Evolutionary conservation across 1,140 invertebrate species (phyloP), one percentile per base, ranked within the genome.

Genomic region (Zaprionus ornatus): DNA sequence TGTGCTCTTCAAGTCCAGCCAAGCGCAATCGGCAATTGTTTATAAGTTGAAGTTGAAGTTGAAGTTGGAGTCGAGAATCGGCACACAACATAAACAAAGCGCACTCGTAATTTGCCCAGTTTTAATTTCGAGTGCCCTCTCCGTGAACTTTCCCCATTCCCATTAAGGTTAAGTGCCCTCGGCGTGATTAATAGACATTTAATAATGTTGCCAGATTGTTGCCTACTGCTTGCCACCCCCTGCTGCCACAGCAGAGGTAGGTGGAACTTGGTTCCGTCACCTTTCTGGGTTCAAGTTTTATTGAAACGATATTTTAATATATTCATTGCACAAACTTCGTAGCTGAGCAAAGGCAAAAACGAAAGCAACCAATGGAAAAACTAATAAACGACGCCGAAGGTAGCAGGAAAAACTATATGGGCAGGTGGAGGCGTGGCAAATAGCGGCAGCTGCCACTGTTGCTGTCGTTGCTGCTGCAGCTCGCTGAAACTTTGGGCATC

Each of bases 401-500:
- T 5, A 57, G 15, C 1, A 25, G 4, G 19, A 68, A 25, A 66
- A 40, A 25, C 27, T 54, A 25, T 32, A 29, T 56, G 17, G 32
- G 23, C 19, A 27, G 29, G 23, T 13, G 21, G 32, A 48, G 59
- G 59, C 62, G 54, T 61, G 69, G 32, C 61, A 35, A 55, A 55
- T 64, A 55, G 69, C 64, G 66, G 78, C 84, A 88, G 74, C 85
- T 90, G 84, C 60, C 63, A 70, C 75, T 29, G 68, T 32, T 69
- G 67, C 35, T 29, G 29, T 29, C 29, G 29, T 29, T 29, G 29
- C 29, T 29, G 29, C n/a, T 7, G 40, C 40, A 40, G 37, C 65
- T 55, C 27, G 55, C 52, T 54, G 56, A 88, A 90, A 88, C 70
- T 90, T 88, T 68, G 74, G 68, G 78, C 85, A 90, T 90, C 85